Percentiles rank a stretch among this genome's conserved stretches.
These are phyloP conservation scores for Fragum fragum DNA, from an alignment of 2,888 invertebrate genomes.

Conservation along the genomic window DNA sequence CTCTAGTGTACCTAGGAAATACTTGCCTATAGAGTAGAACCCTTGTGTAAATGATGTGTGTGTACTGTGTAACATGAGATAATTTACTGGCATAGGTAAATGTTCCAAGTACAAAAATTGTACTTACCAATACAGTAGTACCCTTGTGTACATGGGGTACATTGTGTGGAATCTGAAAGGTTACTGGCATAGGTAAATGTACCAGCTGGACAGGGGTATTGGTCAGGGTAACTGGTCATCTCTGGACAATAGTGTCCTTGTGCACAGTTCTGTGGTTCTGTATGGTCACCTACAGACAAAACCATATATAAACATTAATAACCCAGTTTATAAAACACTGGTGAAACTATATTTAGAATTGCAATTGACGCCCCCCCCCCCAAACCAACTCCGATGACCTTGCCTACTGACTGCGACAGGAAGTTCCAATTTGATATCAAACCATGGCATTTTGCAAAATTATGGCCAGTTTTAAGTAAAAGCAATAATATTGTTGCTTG, in stretches of 20 bases:
- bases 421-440: too few relatives aligned
- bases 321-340: constrained; percentile 1
- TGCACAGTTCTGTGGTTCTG: constrained; percentile 73
- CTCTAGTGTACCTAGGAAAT: too few relatives aligned
- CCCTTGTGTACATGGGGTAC: constrained; percentile 75
- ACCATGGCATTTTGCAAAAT: too few relatives aligned
- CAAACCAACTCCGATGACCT: too few relatives aligned
- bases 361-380: too few relatives aligned
- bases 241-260: constrained; percentile 82
- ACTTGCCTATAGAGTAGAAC: too few relatives aligned
- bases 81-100: constrained; percentile 73
- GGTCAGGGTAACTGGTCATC: constrained; percentile 79
- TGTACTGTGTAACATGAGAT: too few relatives aligned
- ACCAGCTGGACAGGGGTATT: constrained; percentile 81
- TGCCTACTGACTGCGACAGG: too few relatives aligned
- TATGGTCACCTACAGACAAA: constrained; percentile 38
- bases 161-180: constrained; percentile 74
- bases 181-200: constrained; percentile 75
- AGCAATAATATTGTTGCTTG: too few relatives aligned
- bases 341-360: background rate
- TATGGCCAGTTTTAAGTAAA: too few relatives aligned
- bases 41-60: too few relatives aligned
- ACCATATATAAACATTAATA: too few relatives aligned
- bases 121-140: constrained; percentile 80
- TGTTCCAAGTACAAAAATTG: constrained; percentile 64